These are phyloP conservation scores for Leptonema lineaticorne DNA, from an alignment of 1,140 invertebrate species.

Conservation along the genomic window DNA sequence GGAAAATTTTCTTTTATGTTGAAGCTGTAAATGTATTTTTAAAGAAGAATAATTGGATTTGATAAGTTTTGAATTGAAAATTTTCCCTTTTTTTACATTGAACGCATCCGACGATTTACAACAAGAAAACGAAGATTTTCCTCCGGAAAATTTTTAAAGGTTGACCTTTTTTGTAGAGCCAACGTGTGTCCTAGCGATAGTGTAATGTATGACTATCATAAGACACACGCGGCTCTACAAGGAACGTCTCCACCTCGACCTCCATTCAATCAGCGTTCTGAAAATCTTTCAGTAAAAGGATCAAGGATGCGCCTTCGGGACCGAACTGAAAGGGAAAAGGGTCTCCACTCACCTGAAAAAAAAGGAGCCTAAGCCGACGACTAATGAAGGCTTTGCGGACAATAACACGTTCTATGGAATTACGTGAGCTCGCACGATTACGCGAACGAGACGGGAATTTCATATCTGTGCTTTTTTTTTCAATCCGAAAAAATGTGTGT, in stretches of 20 bases:
- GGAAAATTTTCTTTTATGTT: no score
- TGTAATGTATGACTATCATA: conserved; percentile 64
- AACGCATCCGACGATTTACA: background rate
- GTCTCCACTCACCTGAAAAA: conserved; percentile 1
- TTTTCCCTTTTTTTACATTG: no score
- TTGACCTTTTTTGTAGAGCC: conserved; percentile 30
- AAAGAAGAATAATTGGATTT: no score
- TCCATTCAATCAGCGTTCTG: background rate
- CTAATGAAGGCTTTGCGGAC: conserved; percentile 16
- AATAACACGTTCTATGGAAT: conserved; percentile 8
- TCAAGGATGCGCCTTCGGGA: background rate
- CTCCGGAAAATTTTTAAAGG: no score
- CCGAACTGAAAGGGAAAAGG: background rate
- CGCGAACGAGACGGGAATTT: background rate
- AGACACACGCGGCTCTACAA: conserved; percentile 73
- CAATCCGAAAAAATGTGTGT: no score
- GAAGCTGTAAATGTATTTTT: no score
- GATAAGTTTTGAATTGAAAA: no score
- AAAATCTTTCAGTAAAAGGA: background rate
- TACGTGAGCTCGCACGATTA: background rate
- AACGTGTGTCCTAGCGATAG: conserved; percentile 40
- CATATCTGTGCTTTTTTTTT: no score
- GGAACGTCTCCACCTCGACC: background rate
- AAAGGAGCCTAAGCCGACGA: conserved; percentile 1
- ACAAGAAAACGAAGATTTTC: no score